phyloP scores from a whole-genome alignment of 2,113 vertebrate species.

The Gallinago media region DNA sequence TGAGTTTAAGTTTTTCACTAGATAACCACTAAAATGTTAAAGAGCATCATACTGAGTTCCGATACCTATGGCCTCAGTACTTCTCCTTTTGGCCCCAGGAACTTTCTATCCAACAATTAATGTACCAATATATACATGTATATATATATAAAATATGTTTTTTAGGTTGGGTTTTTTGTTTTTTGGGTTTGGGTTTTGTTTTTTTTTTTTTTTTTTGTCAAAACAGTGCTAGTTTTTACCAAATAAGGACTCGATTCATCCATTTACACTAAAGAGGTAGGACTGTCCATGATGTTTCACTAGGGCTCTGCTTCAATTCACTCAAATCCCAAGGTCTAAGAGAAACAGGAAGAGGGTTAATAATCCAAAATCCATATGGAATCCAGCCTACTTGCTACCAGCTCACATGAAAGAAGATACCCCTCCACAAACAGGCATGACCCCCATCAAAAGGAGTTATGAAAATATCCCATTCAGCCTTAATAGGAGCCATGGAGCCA shows the following conservation, averaged over 20 bases:
- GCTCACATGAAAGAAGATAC: neutral
- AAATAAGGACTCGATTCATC: neutral
- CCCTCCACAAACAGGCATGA: neutral
- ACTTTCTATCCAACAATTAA: neutral
- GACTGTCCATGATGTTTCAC: neutral
- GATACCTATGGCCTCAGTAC: rapidly evolving
- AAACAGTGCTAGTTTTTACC: neutral
- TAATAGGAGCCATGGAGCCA: neutral
- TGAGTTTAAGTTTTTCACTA: neutral
- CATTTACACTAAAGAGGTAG: neutral
- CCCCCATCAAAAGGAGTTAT: neutral
- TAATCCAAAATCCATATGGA: neutral
- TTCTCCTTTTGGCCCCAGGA: neutral
- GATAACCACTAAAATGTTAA: neutral
- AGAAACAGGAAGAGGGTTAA: neutral
- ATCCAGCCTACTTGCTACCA: neutral
- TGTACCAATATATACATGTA: neutral
- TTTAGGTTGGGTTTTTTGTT: too few relatives aligned
- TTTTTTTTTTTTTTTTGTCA: neutral
- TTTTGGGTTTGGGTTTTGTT: too few relatives aligned
- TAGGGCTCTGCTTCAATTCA: neutral
- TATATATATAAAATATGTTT: too few relatives aligned
- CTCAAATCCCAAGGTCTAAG: neutral
- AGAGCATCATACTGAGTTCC: neutral
- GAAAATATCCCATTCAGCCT: neutral